A percentile compares a stretch with the other conserved stretches of the same genome.
These are phyloP conservation scores for Epinotia bilunana DNA, from an alignment of 2,888 invertebrate genomes.

Conservation along the genomic window DNA sequence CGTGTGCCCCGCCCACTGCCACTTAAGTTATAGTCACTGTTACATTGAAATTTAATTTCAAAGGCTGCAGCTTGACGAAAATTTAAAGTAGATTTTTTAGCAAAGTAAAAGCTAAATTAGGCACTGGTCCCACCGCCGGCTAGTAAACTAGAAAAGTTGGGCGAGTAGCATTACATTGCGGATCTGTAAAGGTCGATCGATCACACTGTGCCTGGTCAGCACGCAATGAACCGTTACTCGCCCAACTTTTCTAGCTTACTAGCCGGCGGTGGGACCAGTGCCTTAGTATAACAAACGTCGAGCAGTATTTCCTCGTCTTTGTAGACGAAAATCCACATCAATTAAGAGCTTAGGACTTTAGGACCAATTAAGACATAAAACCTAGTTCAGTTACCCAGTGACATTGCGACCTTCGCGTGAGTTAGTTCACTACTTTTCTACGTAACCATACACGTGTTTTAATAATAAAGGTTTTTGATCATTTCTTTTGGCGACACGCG, in stretches of 20 bases:
- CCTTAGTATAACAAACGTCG: not conserved
- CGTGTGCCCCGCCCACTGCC: too few species aligned
- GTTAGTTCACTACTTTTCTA: slow-evolving; percentile 50
- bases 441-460: slow-evolving; percentile 11
- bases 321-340: slow-evolving; percentile 8
- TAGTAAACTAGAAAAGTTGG: too few species aligned
- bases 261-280: too few species aligned
- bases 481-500: slow-evolving; percentile 11
- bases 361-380: slow-evolving; percentile 52
- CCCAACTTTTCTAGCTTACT: too few species aligned
- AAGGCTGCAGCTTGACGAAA: too few species aligned
- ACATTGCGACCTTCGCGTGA: slow-evolving; percentile 65
- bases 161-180: too few species aligned
- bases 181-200: too few species aligned
- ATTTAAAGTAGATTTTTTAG: not conserved
- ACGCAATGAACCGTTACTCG: too few species aligned
- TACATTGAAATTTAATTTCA: not conserved
- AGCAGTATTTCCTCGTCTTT: slow-evolving; percentile 5
- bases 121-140: too few species aligned
- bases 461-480: slow-evolving; percentile 15
- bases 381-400: slow-evolving; percentile 50
- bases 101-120: not conserved
- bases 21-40: not conserved
- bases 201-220: too few species aligned
- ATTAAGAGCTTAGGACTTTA: slow-evolving; percentile 10